phyloP scores from a whole-genome alignment of 2,888 invertebrate species.

The Drosophila kokeensis region DNA sequence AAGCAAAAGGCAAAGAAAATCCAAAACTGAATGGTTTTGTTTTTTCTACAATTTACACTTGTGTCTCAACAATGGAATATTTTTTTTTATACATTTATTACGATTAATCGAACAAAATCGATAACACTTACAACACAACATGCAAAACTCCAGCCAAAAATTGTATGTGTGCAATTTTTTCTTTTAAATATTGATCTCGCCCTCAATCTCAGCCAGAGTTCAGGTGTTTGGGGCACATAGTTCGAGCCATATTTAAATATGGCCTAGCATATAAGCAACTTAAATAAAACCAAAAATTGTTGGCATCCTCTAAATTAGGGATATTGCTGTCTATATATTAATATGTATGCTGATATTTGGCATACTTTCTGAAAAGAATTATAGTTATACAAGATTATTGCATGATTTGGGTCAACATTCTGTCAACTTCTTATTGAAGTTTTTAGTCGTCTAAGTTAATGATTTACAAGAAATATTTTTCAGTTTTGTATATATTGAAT shows the following conservation, averaged over 20 bases:
- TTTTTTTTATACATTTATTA: constrained; percentile 30
- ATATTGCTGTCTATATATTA: neutral
- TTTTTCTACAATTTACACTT: constrained; percentile 21
- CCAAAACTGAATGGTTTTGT: constrained; percentile 21
- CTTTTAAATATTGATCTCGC: neutral
- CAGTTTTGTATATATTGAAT: constrained; percentile 19
- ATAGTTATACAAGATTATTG: constrained; percentile 11
- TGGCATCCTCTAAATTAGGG: constrained; percentile 1
- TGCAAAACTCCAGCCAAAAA: constrained; percentile 50
- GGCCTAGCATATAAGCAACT: neutral
- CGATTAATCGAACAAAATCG: constrained; percentile 18
- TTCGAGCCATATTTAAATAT: neutral
- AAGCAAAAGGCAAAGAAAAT: constrained; percentile 23
- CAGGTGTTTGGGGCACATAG: neutral
- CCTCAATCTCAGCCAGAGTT: constrained; percentile 7
- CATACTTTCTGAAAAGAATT: constrained; percentile 3
- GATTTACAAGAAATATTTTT: neutral
- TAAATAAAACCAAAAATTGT: neutral
- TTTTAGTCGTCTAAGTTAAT: neutral
- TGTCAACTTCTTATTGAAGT: constrained; percentile 25
- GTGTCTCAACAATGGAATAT: constrained; percentile 31
- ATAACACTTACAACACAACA: constrained; percentile 18
- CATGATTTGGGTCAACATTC: neutral
- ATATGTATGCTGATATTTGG: constrained; percentile 36
- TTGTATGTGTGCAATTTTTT: constrained; percentile 16